Base-by-base conservation (phyloP, 2,113 vertebrate species). In the Sinocyclocheilus anophthalmus region DNA sequence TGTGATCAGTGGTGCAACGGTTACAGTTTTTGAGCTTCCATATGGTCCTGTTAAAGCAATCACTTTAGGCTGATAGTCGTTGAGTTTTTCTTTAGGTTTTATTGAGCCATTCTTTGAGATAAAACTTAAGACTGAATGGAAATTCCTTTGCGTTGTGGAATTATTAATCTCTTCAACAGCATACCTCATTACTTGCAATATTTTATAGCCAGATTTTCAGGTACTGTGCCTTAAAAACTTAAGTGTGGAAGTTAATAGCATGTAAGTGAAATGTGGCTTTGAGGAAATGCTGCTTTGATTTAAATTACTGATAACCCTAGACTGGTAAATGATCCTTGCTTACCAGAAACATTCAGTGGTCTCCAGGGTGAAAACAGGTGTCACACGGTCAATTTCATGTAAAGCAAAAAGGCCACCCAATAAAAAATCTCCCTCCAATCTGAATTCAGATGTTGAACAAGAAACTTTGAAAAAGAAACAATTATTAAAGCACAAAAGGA, bases 91-190 rank as follows among this genome's bases (percentile, higher is more conserved):
- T 86, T 86, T 87, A 1, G 90, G 82, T 5, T 42, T 24, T 37
- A 94, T 79, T 0, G 88, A 90, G 20, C 86, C 88, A 0, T 87
- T 85, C 14, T 86, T 65, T 8, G 93, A 90, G 0, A 97, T 93
- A 18, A 94, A 86, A 0, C 76, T 90, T 2, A 97, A 90, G 0
- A 89, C 78, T 6, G 92, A 94, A 0, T 93, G 93, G 2, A 96
- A 88, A 48, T 89, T 96, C 39, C 92, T 33, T 0, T 84, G 93
- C 1, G 30, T 0, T 0, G 92, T 95, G 79, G 95, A 95, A 88
- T 97, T 97, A 89, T 97, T 98, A 59, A 98, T 96, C 90, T 97
- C 93, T 78, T 96, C 93, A 0, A 97, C 84, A 0, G 94, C 26
- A 0, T 96, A 95, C 65, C 96, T 93, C 95, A 97, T 94, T 78